A percentile compares a stretch with the other conserved stretches of the same genome.
Conservation (phyloP, 2,113 vertebrate species). For the Callipepla squamata region DNA sequence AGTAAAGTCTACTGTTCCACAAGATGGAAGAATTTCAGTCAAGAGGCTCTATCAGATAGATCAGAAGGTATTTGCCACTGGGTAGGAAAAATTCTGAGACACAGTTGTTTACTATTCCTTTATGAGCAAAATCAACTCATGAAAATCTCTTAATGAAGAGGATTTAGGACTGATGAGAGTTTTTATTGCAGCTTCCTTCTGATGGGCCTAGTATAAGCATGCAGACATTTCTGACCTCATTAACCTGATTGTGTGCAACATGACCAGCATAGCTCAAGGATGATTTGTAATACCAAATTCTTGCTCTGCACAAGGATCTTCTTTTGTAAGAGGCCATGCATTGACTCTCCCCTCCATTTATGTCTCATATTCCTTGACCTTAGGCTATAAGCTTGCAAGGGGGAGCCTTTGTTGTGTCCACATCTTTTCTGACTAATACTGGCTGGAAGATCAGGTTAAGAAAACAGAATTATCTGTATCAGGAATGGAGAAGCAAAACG, state of each 20-base stretch:
- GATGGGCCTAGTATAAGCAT: background rate
- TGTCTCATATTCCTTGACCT: slow-evolving; percentile 46
- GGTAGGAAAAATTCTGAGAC: slow-evolving; percentile 18
- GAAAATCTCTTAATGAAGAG: slow-evolving; percentile 51
- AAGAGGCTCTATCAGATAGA: background rate
- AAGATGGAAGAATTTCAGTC: background rate
- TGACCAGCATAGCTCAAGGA: slow-evolving; percentile 28
- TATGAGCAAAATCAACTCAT: slow-evolving; percentile 45
- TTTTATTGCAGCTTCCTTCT: slow-evolving; percentile 67
- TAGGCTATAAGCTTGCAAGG: slow-evolving; percentile 34
- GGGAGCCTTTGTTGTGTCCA: slow-evolving; percentile 41
- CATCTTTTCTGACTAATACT: slow-evolving; percentile 46
- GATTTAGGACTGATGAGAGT: slow-evolving; percentile 50
- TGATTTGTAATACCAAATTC: slow-evolving; percentile 39
- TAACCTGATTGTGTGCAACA: slow-evolving; percentile 51
- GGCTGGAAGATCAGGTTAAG: slow-evolving; percentile 58
- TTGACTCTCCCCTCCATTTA: slow-evolving; percentile 12
- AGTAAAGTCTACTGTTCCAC: background rate
- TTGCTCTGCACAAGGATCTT: slow-evolving; percentile 31
- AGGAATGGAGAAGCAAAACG: slow-evolving; percentile 51
- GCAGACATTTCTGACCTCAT: slow-evolving; percentile 43
- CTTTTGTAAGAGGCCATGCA: slow-evolving; percentile 35
- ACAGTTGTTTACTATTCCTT: background rate
- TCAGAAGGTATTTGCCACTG: background rate
- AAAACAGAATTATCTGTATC: slow-evolving; percentile 68